Conservation (phyloP, 2,113 vertebrate species). For the Sturnira hondurensis region DNA sequence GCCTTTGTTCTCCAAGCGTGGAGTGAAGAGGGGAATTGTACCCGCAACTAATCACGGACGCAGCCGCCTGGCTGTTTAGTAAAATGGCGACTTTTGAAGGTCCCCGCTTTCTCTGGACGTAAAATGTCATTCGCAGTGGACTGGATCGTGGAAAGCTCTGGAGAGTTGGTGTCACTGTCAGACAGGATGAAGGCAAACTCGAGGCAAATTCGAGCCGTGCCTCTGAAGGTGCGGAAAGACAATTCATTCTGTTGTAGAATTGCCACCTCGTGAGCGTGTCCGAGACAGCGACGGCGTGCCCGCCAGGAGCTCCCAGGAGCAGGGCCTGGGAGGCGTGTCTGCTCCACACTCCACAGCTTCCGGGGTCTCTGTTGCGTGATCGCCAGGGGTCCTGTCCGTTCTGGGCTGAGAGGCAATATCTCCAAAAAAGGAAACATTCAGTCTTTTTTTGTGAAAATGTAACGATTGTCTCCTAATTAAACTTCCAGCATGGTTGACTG, state of each 20-base stretch:
- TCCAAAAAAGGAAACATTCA: not conserved
- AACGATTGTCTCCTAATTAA: not conserved
- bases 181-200: not conserved
- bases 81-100: not conserved
- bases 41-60: not conserved
- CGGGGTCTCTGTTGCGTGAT: accelerated
- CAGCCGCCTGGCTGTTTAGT: not conserved
- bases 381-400: accelerated
- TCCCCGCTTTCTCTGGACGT: not conserved
- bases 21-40: not conserved
- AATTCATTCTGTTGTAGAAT: too few species aligned
- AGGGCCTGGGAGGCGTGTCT: not conserved
- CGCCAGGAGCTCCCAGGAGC: not conserved
- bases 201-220: too few species aligned
- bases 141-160: not conserved
- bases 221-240: not conserved
- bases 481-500: not conserved
- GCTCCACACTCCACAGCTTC: accelerated
- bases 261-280: accelerated
- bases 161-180: not conserved
- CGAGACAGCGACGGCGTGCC: not conserved
- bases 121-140: not conserved
- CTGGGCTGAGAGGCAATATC: not conserved
- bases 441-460: not conserved
- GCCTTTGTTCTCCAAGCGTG: not conserved